Percentiles rank a stretch among this genome's conserved stretches.
phyloP scores from a whole-genome alignment of 2,113 vertebrate genomes.

The Psammodynastes pulverulentus region DNA sequence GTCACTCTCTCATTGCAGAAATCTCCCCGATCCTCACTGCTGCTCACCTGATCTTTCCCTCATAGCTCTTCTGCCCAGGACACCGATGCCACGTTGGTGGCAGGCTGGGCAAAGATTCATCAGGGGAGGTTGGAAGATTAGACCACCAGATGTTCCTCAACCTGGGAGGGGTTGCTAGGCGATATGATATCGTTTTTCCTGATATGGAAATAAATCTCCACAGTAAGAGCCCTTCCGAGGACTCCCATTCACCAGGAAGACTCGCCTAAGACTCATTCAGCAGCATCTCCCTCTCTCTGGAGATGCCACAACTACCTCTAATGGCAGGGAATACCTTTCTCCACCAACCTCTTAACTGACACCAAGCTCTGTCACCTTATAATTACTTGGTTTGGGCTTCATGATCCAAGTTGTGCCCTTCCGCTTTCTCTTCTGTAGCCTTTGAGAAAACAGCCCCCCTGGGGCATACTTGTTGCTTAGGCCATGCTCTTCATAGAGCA shows the following conservation, averaged over 20 bases:
- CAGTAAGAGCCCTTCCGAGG: slow-evolving; percentile 40
- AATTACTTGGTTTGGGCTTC: background rate
- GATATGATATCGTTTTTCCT: background rate
- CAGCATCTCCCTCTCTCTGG: slow-evolving; percentile 15
- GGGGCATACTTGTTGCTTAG: slow-evolving; percentile 6
- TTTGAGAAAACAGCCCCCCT: background rate
- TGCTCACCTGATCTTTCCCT: slow-evolving; percentile 44
- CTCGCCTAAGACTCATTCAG: slow-evolving; percentile 9
- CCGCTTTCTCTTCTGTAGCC: slow-evolving; percentile 16
- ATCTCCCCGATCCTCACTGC: slow-evolving; percentile 45
- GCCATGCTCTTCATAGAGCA: slow-evolving; percentile 14
- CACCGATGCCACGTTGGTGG: background rate
- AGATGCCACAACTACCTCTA: slow-evolving; percentile 23
- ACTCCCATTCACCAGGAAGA: slow-evolving; percentile 40
- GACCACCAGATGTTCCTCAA: slow-evolving; percentile 1
- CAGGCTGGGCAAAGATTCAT: slow-evolving; percentile 33
- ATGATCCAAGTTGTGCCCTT: background rate
- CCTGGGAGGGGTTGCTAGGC: background rate
- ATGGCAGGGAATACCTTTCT: slow-evolving; percentile 11
- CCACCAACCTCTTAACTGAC: background rate
- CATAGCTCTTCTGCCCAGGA: slow-evolving; percentile 57
- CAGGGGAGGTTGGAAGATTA: slow-evolving; percentile 32
- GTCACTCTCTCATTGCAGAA: slow-evolving; percentile 39
- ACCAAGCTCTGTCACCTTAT: background rate
- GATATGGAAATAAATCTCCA: background rate